A percentile compares a stretch with the other conserved stretches of the same genome.
Conservation (phyloP, 64 coral and sea anemone species). For the Dendrophyllia cribrosa region DNA sequence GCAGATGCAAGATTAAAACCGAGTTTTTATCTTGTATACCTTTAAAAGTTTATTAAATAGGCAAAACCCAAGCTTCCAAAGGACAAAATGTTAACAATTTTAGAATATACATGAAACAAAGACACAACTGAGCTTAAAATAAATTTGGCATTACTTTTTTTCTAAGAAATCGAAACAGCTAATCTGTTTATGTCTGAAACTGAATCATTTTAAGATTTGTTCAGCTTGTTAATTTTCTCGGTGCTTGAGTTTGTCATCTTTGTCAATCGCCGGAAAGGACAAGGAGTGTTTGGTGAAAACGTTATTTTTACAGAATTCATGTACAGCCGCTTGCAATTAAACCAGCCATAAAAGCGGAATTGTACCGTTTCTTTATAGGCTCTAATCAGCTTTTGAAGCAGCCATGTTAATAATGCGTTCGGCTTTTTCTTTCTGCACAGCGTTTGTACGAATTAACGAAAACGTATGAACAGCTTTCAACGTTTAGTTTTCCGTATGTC, state of each 20-base stretch:
- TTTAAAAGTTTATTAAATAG: not conserved
- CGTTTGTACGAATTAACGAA: not conserved
- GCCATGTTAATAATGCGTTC: too few relatives aligned
- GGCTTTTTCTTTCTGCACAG: too few relatives aligned
- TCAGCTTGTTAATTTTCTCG: not conserved
- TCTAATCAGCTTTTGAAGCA: too few relatives aligned
- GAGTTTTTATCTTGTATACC: not conserved
- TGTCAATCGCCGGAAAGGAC: not conserved
- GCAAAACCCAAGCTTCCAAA: not conserved
- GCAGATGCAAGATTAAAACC: not conserved
- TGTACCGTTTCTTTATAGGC: too few relatives aligned
- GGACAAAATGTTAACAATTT: not conserved
- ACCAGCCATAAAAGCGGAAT: too few relatives aligned
- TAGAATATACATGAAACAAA: not conserved
- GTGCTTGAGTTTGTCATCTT: not conserved
- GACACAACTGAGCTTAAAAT: not conserved
- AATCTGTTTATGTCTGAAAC: constrained; percentile 21
- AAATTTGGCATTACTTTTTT: not conserved
- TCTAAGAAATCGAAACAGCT: constrained; percentile 12
- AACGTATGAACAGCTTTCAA: not conserved
- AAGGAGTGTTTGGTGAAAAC: not conserved
- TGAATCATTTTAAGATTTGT: not conserved
- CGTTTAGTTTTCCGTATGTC: not conserved
- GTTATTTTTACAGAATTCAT: too few relatives aligned
- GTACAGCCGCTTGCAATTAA: too few relatives aligned